A percentile compares a stretch with the other conserved stretches of the same genome.
Conservation (phyloP, 2,888 invertebrate species). For the Autographa gamma region DNA sequence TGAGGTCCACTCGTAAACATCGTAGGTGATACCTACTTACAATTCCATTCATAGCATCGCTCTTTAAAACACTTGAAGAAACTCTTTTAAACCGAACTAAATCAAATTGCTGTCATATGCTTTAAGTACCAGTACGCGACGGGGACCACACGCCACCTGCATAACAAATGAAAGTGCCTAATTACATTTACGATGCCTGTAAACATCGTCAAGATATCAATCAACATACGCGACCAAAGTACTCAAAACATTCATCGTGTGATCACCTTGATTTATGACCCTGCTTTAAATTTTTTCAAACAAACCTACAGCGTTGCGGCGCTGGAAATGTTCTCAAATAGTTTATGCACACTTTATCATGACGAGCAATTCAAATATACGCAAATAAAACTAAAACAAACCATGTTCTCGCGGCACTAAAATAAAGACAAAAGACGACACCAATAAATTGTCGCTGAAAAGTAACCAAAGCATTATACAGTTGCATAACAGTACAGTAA, state of each 20-base stretch:
- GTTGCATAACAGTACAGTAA: conserved; percentile 87
- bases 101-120: conserved; percentile 35
- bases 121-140: conserved; percentile 44
- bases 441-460: conserved; percentile 85
- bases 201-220: conserved; percentile 72
- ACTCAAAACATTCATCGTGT: conserved; percentile 59
- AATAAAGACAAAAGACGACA: conserved; percentile 86
- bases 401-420: conserved; percentile 80
- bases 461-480: conserved; percentile 88
- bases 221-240: conserved; percentile 58
- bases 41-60: neutral
- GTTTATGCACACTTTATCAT: conserved; percentile 58
- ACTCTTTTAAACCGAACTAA: neutral
- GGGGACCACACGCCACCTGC: conserved; percentile 62
- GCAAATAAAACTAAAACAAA: conserved; percentile 78
- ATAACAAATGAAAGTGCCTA: conserved; percentile 63
- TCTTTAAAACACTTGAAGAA: neutral
- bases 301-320: neutral
- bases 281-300: conserved; percentile 21
- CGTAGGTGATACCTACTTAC: neutral
- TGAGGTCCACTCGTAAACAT: neutral
- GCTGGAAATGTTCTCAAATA: conserved; percentile 29
- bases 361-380: conserved; percentile 69
- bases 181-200: conserved; percentile 71
- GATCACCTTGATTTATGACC: conserved; percentile 48